Evolutionary conservation across 2,113 vertebrate species (phyloP), one percentile per base, ranked within the genome.

Genomic region (Cercocebus atys): DNA sequence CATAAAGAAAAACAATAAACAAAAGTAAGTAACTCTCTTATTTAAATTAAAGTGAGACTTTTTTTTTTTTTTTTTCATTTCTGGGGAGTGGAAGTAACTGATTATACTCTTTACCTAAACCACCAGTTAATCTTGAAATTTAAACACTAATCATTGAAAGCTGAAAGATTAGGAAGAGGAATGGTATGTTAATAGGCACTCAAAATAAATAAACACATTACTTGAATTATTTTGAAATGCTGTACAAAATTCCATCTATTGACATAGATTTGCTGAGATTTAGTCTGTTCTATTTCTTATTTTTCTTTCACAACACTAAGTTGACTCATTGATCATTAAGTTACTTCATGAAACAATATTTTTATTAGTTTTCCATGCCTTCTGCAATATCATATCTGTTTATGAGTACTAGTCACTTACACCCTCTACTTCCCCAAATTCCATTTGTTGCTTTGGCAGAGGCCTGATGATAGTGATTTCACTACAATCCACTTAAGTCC

Each of bases 391-490:
- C 2, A 2, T 32, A 43, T 43, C 43, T 43, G 6, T 14, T 72
- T 93, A 45, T 52, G 27, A 50, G 18, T 30, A n/a, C 17, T 45
- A 20, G 1, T 55, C 64, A 32, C 25, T 20, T 68, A 9, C 3
- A 8, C 22, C 4, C 3, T 11, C 2, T 4, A 5, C 35, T 8
- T 40, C 8, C 45, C 8, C 4, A 14, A 64, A 8, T 25, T 18
- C 12, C 2, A 22, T 32, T 9, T 76, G 13, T 52, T 40, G 14
- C 9, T 50, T 50, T 32, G 7, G 1, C 38, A 88, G 55, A 68
- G n/a, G 3, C 30, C 66, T 52, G 18, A 23, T 52, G 40, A 13
- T 7, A 17, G 2, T 12, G 43, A 27, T 76, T 38, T 47, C 4
- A 35, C 47, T 38, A 55, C 14, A n/a, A 20, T 4, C 0, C 10